Evolutionary conservation across 2,113 vertebrate species (phyloP).

Genomic region (Vulpes lagopus): DNA sequence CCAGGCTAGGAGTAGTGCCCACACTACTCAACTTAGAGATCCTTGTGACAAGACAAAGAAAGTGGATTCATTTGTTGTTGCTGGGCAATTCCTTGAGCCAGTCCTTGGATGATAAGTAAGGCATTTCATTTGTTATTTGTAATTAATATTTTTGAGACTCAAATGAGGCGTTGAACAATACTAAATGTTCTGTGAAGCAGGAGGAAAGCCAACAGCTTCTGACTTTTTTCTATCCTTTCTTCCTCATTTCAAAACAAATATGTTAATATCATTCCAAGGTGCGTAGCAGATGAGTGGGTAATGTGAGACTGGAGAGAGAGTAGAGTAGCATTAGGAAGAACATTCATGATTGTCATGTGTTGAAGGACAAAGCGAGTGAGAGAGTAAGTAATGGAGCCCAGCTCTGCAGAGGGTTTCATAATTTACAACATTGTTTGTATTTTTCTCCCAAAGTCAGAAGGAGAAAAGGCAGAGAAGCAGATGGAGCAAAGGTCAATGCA

Average conservation of each 20-base stretch:
- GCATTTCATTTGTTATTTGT: background rate
- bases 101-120: background rate
- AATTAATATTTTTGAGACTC: background rate
- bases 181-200: background rate
- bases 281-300: background rate
- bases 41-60: background rate
- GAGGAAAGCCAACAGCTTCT: background rate
- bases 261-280: background rate
- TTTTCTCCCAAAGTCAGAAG: background rate
- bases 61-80: background rate
- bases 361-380: background rate
- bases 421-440: background rate
- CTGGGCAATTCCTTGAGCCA: background rate
- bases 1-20: background rate
- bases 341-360: background rate
- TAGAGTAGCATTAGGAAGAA: background rate
- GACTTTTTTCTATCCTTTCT: background rate
- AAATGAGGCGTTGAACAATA: background rate
- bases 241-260: background rate
- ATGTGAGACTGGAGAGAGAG: background rate
- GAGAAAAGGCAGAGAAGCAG: background rate
- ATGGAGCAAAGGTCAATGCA: background rate
- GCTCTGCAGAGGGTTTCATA: background rate
- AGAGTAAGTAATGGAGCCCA: background rate
- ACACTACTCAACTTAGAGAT: background rate